phyloP scores from a whole-genome alignment of 2,113 vertebrate genomes.

The Megalops atlanticus region DNA sequence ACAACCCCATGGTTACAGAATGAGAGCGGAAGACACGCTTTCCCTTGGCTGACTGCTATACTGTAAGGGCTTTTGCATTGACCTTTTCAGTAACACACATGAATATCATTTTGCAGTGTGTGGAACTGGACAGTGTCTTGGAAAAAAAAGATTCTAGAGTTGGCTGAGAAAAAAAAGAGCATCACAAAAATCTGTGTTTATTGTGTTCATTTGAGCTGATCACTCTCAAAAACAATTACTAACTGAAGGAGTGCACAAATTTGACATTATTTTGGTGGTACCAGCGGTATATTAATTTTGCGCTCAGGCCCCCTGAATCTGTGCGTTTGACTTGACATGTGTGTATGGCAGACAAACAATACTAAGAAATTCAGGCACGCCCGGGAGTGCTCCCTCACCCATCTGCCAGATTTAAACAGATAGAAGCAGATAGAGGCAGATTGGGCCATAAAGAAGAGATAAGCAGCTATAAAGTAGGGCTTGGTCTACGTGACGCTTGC shows the following conservation, averaged over 20 bases:
- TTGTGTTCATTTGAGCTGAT: background rate
- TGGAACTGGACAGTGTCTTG: constrained; percentile 58
- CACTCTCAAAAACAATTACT: background rate
- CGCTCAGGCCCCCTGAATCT: constrained; percentile 5
- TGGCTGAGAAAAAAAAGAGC: constrained; percentile 47
- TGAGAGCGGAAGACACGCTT: constrained; percentile 30
- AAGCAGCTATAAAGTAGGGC: constrained; percentile 38
- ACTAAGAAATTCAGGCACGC: constrained; percentile 10
- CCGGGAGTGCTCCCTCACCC: constrained; percentile 36
- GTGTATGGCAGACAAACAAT: background rate
- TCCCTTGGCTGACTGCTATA: constrained; percentile 39
- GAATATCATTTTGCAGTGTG: constrained; percentile 40
- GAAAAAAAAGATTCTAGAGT: constrained; percentile 40
- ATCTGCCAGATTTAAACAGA: background rate
- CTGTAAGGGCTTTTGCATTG: constrained; percentile 53
- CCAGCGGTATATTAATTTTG: background rate
- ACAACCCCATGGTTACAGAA: constrained; percentile 9
- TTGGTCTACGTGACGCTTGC: background rate
- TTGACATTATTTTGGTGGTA: no score
- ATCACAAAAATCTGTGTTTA: background rate
- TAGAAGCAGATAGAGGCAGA: background rate
- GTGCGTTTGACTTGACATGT: background rate
- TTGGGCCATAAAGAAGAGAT: constrained; percentile 45
- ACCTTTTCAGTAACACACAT: constrained; percentile 45
- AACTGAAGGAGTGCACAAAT: background rate